Evolutionary conservation across 2,888 invertebrate genomes (phyloP), one percentile per base, ranked within the genome.

Genomic region (Caradrina kadenii): DNA sequence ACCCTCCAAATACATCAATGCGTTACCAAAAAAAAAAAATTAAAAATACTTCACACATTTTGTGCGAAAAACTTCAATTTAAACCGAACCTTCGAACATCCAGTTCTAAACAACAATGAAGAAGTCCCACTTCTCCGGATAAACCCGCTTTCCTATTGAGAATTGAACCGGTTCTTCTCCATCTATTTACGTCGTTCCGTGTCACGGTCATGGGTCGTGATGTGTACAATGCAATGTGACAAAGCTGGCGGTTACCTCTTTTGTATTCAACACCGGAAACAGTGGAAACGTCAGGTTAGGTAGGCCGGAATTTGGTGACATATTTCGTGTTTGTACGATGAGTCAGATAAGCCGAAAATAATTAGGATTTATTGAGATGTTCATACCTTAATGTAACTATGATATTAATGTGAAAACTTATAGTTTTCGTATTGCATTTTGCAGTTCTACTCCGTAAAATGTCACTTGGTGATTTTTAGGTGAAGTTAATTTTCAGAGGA

Each of bases 161-260:
- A 68, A 45, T 65, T 55, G 22, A 71, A 80, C 78, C 80, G 49
- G 71, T 80, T 80, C 49, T 55, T 55, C 73, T 49, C 63, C 26
- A 61, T 55, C 0, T 69, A 63, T 73, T 35, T 22, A 50, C 15
- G 64, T 63, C 17, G 13, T 31, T 21, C 52, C 68, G 63, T 82
- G 84, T 86, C 85, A 88, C 60, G 88, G 88, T 79, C 88, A 87
- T 52, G 82, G 82, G 73, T 73, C 69, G 66, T 56, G 2, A 11
- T 22, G 17, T n/a, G 39, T n/a, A 56, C 64, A 67, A 75, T 70
- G 22, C 39, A 61, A 42, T 31, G 50, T 10, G 21, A 65, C 59
- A 65, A 63, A 62, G 64, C 31, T 10, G 15, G 8, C 21, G 52
- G 55, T 26, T 22, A 11, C 62, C 31, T 52, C 72, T 59, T 79